Conservation (phyloP, 53 echinoderm and acorn worm species). For the Mesocentrotus franciscanus region DNA sequence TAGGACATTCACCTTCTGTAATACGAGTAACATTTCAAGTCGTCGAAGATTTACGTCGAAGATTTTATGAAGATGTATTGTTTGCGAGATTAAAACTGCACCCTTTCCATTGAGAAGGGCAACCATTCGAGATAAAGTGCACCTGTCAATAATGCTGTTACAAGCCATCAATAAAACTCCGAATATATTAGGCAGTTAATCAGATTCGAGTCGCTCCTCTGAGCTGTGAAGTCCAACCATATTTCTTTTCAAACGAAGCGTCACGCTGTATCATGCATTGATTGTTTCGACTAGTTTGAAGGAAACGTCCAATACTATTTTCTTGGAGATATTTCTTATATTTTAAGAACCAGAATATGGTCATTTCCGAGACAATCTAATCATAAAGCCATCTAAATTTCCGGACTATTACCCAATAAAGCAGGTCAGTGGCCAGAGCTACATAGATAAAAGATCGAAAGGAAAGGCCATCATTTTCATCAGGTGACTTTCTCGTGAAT, state of each 20-base stretch:
- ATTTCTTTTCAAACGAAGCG: not conserved
- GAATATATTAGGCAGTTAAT: not conserved
- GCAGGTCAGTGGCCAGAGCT: not conserved
- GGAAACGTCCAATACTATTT: slow-evolving; percentile 1
- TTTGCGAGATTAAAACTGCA: not conserved
- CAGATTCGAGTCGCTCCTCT: slow-evolving; percentile 22
- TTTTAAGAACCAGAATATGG: not conserved
- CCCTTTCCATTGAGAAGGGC: no score
- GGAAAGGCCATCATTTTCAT: not conserved
- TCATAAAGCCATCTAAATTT: not conserved
- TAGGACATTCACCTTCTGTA: not conserved
- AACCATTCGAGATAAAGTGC: not conserved
- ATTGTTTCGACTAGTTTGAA: not conserved
- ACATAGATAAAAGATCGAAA: not conserved
- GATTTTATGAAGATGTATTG: not conserved
- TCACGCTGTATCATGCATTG: not conserved
- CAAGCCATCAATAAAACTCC: not conserved
- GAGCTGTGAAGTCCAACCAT: not conserved
- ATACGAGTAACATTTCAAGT: not conserved
- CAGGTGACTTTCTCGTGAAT: not conserved
- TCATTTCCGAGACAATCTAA: not conserved
- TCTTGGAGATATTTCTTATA: not conserved
- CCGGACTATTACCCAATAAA: not conserved
- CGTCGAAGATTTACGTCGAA: not conserved
- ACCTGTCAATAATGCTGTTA: not conserved